Percentiles rank a stretch among this genome's conserved stretches.
phyloP scores from a whole-genome alignment of 2,888 invertebrate genomes.

The Acronicta aceris region DNA sequence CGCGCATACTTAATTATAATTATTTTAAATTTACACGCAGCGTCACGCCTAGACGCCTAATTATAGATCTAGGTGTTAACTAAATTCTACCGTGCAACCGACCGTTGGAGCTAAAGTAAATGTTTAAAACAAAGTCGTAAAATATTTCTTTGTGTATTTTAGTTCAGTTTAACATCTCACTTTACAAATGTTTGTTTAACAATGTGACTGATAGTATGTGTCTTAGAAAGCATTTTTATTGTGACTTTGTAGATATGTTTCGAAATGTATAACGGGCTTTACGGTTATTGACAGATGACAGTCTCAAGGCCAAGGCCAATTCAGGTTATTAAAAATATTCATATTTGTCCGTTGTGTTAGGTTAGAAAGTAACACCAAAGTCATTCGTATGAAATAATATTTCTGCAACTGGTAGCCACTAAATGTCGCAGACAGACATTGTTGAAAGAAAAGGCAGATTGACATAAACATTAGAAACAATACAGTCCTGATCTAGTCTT shows the following conservation, averaged over 20 bases:
- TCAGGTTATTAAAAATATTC: no score
- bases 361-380: no score
- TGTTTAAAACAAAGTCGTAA: slow-evolving; percentile 23
- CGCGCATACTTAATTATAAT: slow-evolving; percentile 50
- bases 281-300: slow-evolving; percentile 8
- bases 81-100: slow-evolving; percentile 25
- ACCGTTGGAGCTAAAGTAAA: slow-evolving; percentile 21
- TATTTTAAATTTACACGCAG: slow-evolving; percentile 60
- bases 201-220: slow-evolving; percentile 27
- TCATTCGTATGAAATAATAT: no score
- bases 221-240: slow-evolving; percentile 12
- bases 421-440: no score
- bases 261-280: slow-evolving; percentile 3
- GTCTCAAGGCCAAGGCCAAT: background rate
- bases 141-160: slow-evolving; percentile 38
- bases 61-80: slow-evolving; percentile 57
- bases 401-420: no score
- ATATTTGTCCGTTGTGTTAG: no score
- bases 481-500: no score
- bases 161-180: slow-evolving; percentile 33
- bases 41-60: slow-evolving; percentile 59
- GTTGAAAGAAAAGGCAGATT: no score
- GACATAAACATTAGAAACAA: no score
- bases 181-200: slow-evolving; percentile 26
- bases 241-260: background rate